Percentiles rank a stretch among this genome's conserved stretches.
These are phyloP conservation scores for Myotis yumanensis DNA, from an alignment of 2,113 vertebrate genomes.

Conservation along the genomic window DNA sequence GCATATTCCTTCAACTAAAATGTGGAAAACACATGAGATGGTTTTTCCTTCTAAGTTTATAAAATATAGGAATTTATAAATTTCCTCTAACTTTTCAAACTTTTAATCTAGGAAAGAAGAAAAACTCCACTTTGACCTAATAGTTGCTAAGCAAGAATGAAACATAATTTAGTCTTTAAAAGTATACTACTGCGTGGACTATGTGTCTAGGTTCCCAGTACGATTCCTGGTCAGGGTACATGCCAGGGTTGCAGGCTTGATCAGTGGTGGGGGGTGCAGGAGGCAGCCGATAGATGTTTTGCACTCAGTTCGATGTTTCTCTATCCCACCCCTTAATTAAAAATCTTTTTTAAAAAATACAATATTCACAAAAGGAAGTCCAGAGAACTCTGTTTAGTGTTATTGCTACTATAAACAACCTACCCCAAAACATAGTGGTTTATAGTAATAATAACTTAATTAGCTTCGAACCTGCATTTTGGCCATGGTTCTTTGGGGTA, in stretches of 20 bases:
- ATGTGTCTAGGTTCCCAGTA: no score
- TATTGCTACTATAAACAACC: not conserved
- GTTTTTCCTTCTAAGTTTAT: not conserved
- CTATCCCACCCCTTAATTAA: not conserved
- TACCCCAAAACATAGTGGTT: not conserved
- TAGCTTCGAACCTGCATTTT: not conserved
- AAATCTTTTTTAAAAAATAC: not conserved
- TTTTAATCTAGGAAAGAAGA: not conserved
- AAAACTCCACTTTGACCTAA: not conserved
- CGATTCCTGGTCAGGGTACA: no score
- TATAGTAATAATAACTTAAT: not conserved
- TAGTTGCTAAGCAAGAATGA: no score
- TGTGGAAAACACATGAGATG: not conserved
- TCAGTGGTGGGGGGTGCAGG: not conserved
- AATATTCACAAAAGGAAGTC: not conserved
- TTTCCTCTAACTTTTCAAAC: not conserved
- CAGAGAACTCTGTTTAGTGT: not conserved
- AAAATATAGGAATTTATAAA: not conserved
- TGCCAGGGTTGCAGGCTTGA: no score
- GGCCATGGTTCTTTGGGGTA: not conserved
- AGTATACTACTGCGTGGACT: no score
- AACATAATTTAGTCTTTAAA: no score
- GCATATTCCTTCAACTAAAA: not conserved
- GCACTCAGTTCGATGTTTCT: not conserved
- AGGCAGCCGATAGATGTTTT: not conserved